A percentile compares a stretch with the other conserved stretches of the same genome.
Conservation (phyloP, 2,113 vertebrate genomes). For the Myxocyprinus asiaticus region DNA sequence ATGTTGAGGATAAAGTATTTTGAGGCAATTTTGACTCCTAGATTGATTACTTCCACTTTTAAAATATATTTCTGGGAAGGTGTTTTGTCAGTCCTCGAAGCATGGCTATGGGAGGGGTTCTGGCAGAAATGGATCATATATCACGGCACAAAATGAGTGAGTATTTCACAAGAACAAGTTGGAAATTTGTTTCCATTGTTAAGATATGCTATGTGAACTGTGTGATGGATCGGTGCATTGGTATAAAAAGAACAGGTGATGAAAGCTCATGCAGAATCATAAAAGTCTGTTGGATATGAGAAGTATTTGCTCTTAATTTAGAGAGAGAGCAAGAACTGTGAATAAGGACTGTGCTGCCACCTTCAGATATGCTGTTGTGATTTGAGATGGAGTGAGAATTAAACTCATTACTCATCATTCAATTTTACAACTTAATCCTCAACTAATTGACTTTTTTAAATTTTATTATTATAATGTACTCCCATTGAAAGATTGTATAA, state of each 20-base stretch:
- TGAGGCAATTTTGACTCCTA: conserved; percentile 12
- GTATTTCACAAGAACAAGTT: not conserved
- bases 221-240: not conserved
- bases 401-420: too few relatives aligned
- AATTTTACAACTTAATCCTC: too few relatives aligned
- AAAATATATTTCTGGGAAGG: not conserved
- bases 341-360: too few relatives aligned
- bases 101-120: too few relatives aligned
- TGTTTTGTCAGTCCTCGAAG: too few relatives aligned
- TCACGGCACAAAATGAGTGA: not conserved
- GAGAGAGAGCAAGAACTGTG: too few relatives aligned
- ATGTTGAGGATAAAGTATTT: conserved; percentile 1
- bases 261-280: not conserved
- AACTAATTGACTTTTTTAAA: too few relatives aligned
- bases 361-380: too few relatives aligned
- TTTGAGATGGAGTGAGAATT: not conserved
- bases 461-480: too few relatives aligned
- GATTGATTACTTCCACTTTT: conserved; percentile 37
- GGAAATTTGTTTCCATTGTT: not conserved
- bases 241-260: not conserved
- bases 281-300: not conserved
- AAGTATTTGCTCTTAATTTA: conserved; percentile 3
- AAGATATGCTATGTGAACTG: not conserved
- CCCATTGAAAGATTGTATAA: too few relatives aligned
- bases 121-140: not conserved